Percentiles rank a stretch among this genome's conserved stretches.
These are phyloP conservation scores for Lepidostoma basale DNA, from an alignment of 1,140 invertebrate species.

Conservation along the genomic window DNA sequence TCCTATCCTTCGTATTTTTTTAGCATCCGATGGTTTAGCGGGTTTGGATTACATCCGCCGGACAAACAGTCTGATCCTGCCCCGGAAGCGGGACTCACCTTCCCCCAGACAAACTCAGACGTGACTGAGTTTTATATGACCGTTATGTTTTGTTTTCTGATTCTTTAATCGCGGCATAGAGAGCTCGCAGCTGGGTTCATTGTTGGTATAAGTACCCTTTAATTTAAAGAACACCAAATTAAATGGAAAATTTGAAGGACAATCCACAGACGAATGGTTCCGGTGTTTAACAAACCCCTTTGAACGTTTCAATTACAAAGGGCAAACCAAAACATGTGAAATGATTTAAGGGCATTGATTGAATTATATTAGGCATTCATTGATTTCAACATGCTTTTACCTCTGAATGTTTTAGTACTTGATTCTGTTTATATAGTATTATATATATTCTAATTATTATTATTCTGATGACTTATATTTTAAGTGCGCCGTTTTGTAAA, in stretches of 20 bases:
- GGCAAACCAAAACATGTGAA: too few relatives aligned
- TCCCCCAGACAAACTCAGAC: not conserved
- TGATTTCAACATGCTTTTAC: too few relatives aligned
- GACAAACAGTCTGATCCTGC: not conserved
- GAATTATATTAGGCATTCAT: too few relatives aligned
- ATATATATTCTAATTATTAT: too few relatives aligned
- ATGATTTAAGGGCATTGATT: too few relatives aligned
- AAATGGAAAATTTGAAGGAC: conserved; percentile 17
- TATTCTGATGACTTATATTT: too few relatives aligned
- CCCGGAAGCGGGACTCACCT: not conserved
- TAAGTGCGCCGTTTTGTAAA: too few relatives aligned
- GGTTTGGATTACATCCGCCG: conserved; percentile 36
- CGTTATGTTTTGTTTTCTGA: conserved; percentile 27
- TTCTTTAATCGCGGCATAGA: conserved; percentile 24
- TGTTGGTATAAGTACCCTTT: conserved; percentile 15
- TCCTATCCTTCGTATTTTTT: too few relatives aligned
- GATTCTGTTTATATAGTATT: too few relatives aligned
- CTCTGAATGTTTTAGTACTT: too few relatives aligned
- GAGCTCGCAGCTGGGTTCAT: conserved; percentile 17
- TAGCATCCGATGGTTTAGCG: conserved; percentile 27
- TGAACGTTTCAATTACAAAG: conserved; percentile 14
- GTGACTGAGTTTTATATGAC: conserved; percentile 14
- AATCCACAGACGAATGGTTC: not conserved
- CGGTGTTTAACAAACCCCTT: conserved; percentile 2
- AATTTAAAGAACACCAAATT: conserved; percentile 14